phyloP scores from a whole-genome alignment of 2,888 invertebrate species.

The Girardia tigrina region DNA sequence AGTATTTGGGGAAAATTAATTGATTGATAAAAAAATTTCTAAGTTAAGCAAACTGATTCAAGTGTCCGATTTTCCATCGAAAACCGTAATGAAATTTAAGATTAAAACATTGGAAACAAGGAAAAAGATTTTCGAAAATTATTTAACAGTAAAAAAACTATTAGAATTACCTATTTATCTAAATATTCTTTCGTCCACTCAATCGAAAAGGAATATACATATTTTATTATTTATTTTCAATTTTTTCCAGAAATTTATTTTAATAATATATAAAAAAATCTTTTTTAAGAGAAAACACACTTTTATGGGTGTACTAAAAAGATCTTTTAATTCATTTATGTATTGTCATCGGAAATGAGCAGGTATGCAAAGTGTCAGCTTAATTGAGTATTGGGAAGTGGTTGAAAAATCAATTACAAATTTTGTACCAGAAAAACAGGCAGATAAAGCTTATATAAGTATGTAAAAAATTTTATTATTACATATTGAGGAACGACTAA shows the following conservation, averaged over 20 bases:
- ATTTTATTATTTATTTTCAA: not conserved
- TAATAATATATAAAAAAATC: not conserved
- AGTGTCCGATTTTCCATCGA: not conserved
- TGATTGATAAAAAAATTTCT: not conserved
- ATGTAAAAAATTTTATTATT: too few species aligned
- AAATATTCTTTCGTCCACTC: too few species aligned
- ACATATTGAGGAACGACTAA: too few species aligned
- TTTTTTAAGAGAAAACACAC: not conserved
- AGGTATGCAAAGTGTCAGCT: too few species aligned
- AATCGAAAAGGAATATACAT: not conserved
- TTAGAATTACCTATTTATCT: too few species aligned
- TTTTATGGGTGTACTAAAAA: too few species aligned
- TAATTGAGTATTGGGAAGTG: too few species aligned
- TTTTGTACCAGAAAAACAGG: too few species aligned
- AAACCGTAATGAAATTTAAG: not conserved
- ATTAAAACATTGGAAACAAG: not conserved
- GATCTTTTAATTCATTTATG: too few species aligned
- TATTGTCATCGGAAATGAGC: too few species aligned
- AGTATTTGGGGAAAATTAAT: not conserved
- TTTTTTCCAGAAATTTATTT: not conserved
- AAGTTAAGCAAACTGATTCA: not conserved
- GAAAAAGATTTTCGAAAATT: not conserved
- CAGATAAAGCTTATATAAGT: too few species aligned
- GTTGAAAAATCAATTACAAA: too few species aligned
- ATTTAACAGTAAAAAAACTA: slow-evolving; percentile 11